Evolutionary conservation across 2,113 vertebrate species (phyloP).

Genomic region (Labeo catla): DNA sequence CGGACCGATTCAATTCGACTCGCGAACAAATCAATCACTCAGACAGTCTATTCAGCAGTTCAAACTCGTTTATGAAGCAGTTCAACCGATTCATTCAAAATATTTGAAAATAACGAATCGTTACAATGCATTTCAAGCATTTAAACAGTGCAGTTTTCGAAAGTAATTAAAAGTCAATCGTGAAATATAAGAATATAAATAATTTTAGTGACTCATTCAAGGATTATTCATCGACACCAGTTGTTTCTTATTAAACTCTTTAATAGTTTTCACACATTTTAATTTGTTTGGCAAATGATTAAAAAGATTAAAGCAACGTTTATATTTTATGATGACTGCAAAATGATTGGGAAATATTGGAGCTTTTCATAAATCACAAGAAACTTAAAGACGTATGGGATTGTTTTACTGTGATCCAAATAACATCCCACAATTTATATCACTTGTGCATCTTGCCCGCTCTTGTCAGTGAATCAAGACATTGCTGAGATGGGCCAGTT

Average conservation of each 20-base stretch:
- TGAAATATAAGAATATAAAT: background rate
- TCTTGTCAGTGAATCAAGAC: background rate
- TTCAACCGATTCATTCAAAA: background rate
- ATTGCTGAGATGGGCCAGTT: background rate
- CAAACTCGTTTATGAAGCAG: background rate
- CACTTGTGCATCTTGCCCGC: background rate
- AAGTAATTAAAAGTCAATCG: background rate
- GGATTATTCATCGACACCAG: background rate
- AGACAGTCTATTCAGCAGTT: background rate
- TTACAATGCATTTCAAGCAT: background rate
- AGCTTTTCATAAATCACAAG: slow-evolving; percentile 20
- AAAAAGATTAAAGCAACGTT: background rate
- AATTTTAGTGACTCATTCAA: too few relatives aligned
- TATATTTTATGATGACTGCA: background rate
- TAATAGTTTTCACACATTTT: background rate
- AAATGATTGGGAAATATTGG: background rate
- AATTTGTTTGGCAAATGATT: background rate
- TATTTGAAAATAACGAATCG: background rate
- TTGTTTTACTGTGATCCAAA: slow-evolving; percentile 6
- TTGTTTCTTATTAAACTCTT: background rate
- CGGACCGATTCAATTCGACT: background rate
- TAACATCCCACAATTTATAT: background rate
- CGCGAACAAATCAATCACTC: background rate
- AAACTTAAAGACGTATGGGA: background rate
- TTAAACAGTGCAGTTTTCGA: background rate